These are phyloP conservation scores for Poeciliopsis turneri DNA, from an alignment of 2,797 vertebrate species.

Conservation along the genomic window DNA sequence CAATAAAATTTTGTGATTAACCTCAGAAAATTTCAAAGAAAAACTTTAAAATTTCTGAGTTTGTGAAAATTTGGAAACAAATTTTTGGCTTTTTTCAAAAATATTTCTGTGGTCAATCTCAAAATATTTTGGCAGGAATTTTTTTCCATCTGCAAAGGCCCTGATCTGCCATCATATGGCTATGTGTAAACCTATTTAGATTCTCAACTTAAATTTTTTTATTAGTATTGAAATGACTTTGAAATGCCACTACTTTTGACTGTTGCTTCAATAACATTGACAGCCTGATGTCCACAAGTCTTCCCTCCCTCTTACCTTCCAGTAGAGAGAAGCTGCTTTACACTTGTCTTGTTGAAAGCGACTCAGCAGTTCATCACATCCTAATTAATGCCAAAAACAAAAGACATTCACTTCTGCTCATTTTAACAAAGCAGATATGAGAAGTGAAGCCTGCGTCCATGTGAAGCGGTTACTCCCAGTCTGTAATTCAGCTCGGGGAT, in stretches of 20 bases:
- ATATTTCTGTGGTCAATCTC: no score
- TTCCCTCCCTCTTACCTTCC: constrained; percentile 19
- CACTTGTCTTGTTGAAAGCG: constrained; percentile 40
- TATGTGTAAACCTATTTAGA: not conserved
- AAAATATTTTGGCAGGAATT: no score
- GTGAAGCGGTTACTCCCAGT: constrained; percentile 38
- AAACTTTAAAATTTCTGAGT: no score
- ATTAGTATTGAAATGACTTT: not conserved
- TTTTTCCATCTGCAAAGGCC: no score
- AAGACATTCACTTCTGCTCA: constrained; percentile 58
- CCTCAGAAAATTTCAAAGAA: no score
- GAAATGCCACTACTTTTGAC: not conserved
- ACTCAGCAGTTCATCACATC: constrained; percentile 54
- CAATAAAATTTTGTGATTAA: no score
- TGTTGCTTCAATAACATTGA: not conserved
- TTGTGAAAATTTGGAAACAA: no score
- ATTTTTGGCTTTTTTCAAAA: no score
- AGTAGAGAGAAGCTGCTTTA: constrained; percentile 51
- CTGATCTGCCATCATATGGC: no score
- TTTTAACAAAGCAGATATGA: constrained; percentile 54
- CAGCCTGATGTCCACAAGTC: constrained; percentile 23
- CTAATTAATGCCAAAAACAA: constrained; percentile 68
- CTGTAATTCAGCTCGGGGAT: constrained; percentile 57
- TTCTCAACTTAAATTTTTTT: not conserved
- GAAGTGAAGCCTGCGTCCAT: constrained; percentile 59